Base-by-base conservation (phyloP, 2,888 invertebrate genomes). In the Melanargia galathea region DNA sequence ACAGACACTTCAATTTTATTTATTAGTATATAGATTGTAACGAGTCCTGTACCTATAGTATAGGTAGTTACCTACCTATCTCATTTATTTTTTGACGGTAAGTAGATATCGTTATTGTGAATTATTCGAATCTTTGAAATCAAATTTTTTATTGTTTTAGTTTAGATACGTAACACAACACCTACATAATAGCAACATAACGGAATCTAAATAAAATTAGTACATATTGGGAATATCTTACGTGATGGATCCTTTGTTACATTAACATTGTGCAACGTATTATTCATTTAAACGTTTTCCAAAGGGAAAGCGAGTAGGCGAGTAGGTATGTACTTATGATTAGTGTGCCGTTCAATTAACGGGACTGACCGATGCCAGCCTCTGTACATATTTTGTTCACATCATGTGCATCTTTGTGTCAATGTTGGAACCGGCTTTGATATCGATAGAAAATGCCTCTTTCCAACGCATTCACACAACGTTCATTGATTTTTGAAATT, bases 271-370 rank as follows among this genome's bases (percentile, higher is more conserved):
- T 54, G 66, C 48, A 69, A 66, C 63, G 7, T 62, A 62, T 64
- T 68, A 64, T 64, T 68, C 54, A 69, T 62, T 70, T 70, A 54
- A 75, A 80, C 83, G 82, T 86, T 88, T 88, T 89, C 85, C 82
- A 84, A 87, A 86, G 80, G 84, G 88, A 89, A 88, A 88, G 87
- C 82, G 82, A 76, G 75, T 68, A 77, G 79, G 80, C 20, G 11
- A 16, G 6, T 40, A 16, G 3, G 13, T 38, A 13, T 2, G 11
- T 4, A 18, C 2, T 6, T 22, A 80, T 82, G 82, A 86, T 85
- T 86, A 84, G 82, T 82, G 79, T 74, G 79, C 75, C 75, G 78
- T 81, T 77, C 83, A 86, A 87, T 88, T 87, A 90, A 86, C 86
- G 84, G 84, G 76, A 84, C 80, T 72, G 75, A 69, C 72, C 80